Base-by-base conservation (phyloP, 2,888 invertebrate genomes). In the Coenonympha glycerion region DNA sequence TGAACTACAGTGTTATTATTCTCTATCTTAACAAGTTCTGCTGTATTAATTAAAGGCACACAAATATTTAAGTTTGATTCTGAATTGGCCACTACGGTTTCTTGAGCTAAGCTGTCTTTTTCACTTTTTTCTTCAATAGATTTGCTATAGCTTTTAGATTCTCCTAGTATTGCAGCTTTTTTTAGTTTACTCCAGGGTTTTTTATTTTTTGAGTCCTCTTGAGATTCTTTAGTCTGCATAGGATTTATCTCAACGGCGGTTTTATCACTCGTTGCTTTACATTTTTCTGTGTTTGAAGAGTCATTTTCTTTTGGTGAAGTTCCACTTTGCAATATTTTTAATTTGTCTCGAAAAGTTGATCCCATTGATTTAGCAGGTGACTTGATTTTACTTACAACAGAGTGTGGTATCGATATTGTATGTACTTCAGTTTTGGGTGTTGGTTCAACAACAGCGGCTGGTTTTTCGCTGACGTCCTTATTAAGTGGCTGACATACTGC, bases 161-260 rank as follows among this genome's bases (percentile, higher is more conserved):
- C 90, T 30, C 89, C 87, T 62, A 90, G 78, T 58, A 91, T 90
- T 28, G 90, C 86, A 9, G 94, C 94, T 70, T 93, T 91, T 72
- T 94, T 94, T 34, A 95, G 80, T 81, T 93, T 93, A 9, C 89
- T 90, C 94, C 94, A 95, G 1, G 92, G 91, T 62, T 90, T 91
- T 66, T 90, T 91, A 39, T 64, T 76, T 61, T 77, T 88, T 8
- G 72, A 61, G 37, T 83, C 82, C 40, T 81, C 82, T 63, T 74
- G 76, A 21, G 21, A 60, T 61, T 80, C 84, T 21, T 66, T 62
- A 22, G 65, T 54, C 60, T 71, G 75, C 42, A 80, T 53, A 44
- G 77, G 72, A 47, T 62, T 66, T 61, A 78, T 76, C 79, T 81
- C 79, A 53, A 68, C 59, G 19, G 79, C 58, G 49, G 65, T 46